Evolutionary conservation across 1,140 invertebrate species (phyloP), one percentile per base, ranked within the genome.

Genomic region (Zaprionus ghesquierei): DNA sequence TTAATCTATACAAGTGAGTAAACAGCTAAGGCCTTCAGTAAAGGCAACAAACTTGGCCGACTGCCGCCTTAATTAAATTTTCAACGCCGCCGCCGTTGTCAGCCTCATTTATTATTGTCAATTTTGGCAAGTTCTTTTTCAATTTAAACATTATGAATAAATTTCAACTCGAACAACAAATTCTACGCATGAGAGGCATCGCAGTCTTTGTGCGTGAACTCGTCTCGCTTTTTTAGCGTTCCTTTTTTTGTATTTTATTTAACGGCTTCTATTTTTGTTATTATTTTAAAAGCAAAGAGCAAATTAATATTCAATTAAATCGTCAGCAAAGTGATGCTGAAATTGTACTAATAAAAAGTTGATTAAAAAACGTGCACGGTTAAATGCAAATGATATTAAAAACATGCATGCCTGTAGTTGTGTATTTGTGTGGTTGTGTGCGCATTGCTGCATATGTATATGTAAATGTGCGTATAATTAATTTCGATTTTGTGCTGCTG

Each of bases 381-480:
- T 6, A 65, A 66, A 54, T 59, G 55, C 61, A 51, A 69, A 49
- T 33, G 31, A 46, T n/a, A 29, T 59, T 12, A 23, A 29, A 59
- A n/a, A 59, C 46, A 46, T 33, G n/a, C 13, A 53, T 23, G 31
- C 18, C 2, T 46, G 31, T 44, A 23, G 31, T 10, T 20, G 41
- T 46, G n/a, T 27, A 41, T n/a, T n/a, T n/a, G n/a, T n/a, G n/a
- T n/a, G n/a, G n/a, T n/a, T n/a, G n/a, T n/a, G n/a, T n/a, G n/a
- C n/a, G n/a, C n/a, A n/a, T 18, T 23, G 9, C 13, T 46, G 9
- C 33, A 53, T 54, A 15, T 44, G 41, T 38, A 50, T 23, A 50
- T 23, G 60, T 78, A 74, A 81, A 81, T 82, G 70, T 51, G 59
- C 23, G 31, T 69, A 75, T 74, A 84, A 82, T 82, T 84, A 75